phyloP scores from a whole-genome alignment of 2,113 vertebrate species.

The Paracanthobrama guichenoti region DNA sequence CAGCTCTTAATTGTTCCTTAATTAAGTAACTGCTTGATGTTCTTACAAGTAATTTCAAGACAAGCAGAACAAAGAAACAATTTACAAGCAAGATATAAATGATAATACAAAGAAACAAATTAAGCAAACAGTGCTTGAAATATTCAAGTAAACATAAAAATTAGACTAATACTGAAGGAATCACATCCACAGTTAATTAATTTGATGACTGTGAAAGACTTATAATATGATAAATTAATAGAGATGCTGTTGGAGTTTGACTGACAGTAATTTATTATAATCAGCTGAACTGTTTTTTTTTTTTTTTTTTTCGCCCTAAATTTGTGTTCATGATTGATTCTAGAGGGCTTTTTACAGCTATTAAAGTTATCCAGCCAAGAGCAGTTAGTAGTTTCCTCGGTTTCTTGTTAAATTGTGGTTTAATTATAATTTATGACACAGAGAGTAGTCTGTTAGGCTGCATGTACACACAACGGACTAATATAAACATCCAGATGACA shows the following conservation, averaged over 20 bases:
- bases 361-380: not conserved
- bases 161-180: not conserved
- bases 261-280: not conserved
- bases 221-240: not conserved
- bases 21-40: not conserved
- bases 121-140: not conserved
- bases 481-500: not conserved
- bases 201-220: not conserved
- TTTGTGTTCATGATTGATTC: not conserved
- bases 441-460: not conserved
- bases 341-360: not conserved
- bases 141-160: not conserved
- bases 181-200: not conserved
- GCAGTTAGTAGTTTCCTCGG: not conserved
- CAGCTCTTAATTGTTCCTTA: not conserved
- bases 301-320: not conserved
- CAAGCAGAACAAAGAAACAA: not conserved
- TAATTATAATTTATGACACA: slow-evolving; percentile 7
- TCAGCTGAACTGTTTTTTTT: not conserved
- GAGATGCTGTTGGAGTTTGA: not conserved
- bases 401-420: not conserved
- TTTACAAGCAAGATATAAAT: not conserved
- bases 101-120: not conserved
- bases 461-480: not conserved
- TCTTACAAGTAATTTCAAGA: not conserved